Conservation (phyloP, 2,113 vertebrate genomes). For the Sceloporus tristichus region DNA sequence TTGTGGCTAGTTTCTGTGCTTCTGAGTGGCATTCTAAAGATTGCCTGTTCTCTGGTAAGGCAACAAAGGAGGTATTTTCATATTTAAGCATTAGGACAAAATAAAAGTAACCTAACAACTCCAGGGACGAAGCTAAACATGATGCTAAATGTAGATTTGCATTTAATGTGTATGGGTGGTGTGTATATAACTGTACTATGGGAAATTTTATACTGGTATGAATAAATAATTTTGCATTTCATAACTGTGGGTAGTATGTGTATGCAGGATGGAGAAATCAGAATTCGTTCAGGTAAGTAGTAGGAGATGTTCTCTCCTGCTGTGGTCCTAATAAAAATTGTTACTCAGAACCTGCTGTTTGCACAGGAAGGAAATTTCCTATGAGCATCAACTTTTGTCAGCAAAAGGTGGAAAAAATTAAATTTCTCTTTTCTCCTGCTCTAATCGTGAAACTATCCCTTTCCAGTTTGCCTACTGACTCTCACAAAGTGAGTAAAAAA, state of each 20-base stretch:
- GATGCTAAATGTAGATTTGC: neutral
- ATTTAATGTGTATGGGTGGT: neutral
- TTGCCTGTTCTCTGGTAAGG: slow-evolving; percentile 76
- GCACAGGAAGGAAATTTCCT: neutral
- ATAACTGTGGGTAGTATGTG: neutral
- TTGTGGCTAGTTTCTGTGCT: slow-evolving; percentile 35
- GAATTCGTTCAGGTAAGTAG: neutral
- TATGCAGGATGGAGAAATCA: neutral
- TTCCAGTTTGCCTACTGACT: neutral
- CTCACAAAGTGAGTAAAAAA: too few relatives aligned
- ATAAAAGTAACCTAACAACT: neutral
- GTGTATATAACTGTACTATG: too few relatives aligned
- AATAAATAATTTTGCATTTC: neutral
- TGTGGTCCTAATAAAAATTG: neutral
- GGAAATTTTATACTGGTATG: too few relatives aligned
- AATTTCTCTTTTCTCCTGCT: neutral
- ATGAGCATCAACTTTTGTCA: neutral
- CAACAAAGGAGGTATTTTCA: slow-evolving; percentile 30
- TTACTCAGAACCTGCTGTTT: neutral
- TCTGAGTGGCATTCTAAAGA: slow-evolving; percentile 62
- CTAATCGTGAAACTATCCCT: neutral
- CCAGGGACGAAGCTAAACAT: neutral
- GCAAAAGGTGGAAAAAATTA: neutral
- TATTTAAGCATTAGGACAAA: neutral
- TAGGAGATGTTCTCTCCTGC: neutral